A percentile compares a stretch with the other conserved stretches of the same genome.
These are phyloP conservation scores for Suricata suricatta DNA, from an alignment of 2,113 vertebrate genomes.

Conservation along the genomic window DNA sequence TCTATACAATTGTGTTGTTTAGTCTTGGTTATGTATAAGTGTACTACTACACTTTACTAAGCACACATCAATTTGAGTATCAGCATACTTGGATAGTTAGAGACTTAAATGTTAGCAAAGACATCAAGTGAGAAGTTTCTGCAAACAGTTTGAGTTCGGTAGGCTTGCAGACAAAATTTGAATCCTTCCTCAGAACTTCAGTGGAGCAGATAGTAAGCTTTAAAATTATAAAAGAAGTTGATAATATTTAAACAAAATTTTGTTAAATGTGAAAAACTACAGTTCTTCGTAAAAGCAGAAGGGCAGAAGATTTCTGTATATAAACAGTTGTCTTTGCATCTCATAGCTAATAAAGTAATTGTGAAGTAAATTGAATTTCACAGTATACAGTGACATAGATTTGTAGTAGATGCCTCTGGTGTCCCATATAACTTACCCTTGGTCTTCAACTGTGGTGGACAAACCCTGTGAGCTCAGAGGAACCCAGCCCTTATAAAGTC, in stretches of 20 bases:
- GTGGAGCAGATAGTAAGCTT: background rate
- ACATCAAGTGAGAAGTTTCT: conserved; percentile 28
- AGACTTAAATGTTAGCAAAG: conserved; percentile 34
- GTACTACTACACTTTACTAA: background rate
- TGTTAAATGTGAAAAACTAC: background rate
- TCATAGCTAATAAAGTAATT: background rate
- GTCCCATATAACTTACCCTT: background rate
- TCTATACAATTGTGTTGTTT: background rate
- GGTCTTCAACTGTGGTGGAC: background rate
- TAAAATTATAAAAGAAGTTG: background rate
- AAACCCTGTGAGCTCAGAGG: background rate
- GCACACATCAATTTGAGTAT: background rate
- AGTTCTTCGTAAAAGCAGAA: background rate
- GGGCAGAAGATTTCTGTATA: background rate
- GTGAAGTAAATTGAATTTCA: background rate
- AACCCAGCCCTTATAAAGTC: background rate
- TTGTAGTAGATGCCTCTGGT: background rate
- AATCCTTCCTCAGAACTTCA: background rate
- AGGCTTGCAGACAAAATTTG: background rate
- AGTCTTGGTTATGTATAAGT: background rate
- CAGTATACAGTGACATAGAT: background rate
- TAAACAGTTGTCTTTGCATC: background rate
- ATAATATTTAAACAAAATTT: background rate
- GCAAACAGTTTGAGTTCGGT: background rate
- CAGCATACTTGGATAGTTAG: background rate